Percentiles rank a stretch among this genome's conserved stretches.
phyloP scores from a whole-genome alignment of 2,113 vertebrate genomes.

The Calyptommatus sinebrachiatus region DNA sequence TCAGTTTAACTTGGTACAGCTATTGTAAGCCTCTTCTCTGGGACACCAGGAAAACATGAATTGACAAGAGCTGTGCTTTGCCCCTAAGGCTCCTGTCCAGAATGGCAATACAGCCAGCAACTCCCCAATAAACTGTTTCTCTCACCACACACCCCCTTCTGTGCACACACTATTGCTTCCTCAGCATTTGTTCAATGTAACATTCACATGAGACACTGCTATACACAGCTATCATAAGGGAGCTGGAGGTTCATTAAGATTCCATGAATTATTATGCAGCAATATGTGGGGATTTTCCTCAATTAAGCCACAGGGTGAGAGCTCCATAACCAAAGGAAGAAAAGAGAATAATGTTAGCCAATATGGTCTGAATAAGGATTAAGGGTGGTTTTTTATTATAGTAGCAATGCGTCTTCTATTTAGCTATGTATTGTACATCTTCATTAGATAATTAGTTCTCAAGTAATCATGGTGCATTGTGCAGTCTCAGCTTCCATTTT shows the following conservation, averaged over 20 bases:
- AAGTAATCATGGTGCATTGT: neutral
- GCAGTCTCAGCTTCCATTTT: neutral
- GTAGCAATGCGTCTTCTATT: constrained; percentile 5
- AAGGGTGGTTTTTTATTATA: neutral
- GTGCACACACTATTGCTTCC: constrained; percentile 26
- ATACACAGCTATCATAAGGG: neutral
- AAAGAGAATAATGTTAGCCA: constrained; percentile 15
- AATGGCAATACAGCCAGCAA: constrained; percentile 46
- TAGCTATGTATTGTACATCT: neutral
- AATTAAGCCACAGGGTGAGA: constrained; percentile 19
- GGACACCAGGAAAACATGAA: constrained; percentile 58
- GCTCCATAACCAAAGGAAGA: constrained; percentile 26
- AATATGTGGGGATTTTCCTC: neutral
- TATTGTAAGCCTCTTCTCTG: constrained; percentile 64
- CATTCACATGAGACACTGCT: neutral
- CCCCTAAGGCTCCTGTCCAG: constrained; percentile 68
- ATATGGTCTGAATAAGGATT: constrained; percentile 26
- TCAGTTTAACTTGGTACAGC: constrained; percentile 58
- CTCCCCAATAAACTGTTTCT: constrained; percentile 28
- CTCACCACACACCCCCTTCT: constrained; percentile 7
- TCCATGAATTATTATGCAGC: constrained; percentile 29
- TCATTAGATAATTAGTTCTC: constrained; percentile 12
- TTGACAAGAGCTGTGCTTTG: constrained; percentile 70
- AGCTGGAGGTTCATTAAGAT: constrained; percentile 24
- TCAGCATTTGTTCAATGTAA: constrained; percentile 5